These are phyloP conservation scores for Nannoperca australis DNA, from an alignment of 2,797 vertebrate species.

Conservation along the genomic window DNA sequence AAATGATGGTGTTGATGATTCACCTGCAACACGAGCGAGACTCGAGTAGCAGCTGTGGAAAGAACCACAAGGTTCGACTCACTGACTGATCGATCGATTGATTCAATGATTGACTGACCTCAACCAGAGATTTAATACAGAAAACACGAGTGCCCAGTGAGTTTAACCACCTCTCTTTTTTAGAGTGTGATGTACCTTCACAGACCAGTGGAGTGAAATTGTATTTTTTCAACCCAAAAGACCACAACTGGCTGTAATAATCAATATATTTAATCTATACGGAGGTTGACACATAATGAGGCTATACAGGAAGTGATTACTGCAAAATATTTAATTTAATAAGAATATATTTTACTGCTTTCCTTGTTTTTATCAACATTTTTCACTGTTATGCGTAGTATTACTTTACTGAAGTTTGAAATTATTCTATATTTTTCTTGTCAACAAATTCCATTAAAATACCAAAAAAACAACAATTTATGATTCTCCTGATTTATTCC, in stretches of 20 bases:
- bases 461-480: too few species aligned
- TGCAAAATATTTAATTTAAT: too few species aligned
- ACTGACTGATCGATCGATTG: background rate
- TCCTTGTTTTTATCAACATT: too few species aligned
- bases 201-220: background rate
- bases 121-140: background rate
- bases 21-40: slow-evolving; percentile 61
- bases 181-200: background rate
- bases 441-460: too few species aligned
- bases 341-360: too few species aligned
- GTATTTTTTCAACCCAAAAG: background rate
- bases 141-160: background rate
- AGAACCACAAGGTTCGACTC: background rate
- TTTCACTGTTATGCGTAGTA: too few species aligned
- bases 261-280: background rate
- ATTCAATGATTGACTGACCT: background rate
- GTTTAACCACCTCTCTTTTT: background rate
- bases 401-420: too few species aligned
- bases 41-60: slow-evolving; percentile 55
- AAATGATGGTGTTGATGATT: slow-evolving; percentile 32
- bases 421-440: too few species aligned
- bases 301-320: too few species aligned
- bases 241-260: background rate
- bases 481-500: too few species aligned
- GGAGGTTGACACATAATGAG: background rate